phyloP scores from a whole-genome alignment of 2,888 invertebrate species.

The Phortica okadai region DNA sequence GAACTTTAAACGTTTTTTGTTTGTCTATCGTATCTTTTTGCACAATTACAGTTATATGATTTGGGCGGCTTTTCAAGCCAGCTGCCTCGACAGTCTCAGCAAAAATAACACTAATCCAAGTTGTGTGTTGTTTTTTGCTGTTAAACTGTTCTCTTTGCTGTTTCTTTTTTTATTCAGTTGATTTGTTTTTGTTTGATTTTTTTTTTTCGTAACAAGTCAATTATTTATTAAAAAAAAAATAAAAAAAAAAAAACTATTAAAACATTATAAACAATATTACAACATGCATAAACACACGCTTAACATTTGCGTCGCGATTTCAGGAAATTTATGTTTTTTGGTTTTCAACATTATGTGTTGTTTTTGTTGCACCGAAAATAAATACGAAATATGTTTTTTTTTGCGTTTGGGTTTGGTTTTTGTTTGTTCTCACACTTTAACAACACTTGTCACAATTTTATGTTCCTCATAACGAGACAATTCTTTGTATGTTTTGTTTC shows the following conservation, averaged over 20 bases:
- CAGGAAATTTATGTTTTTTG: conserved; percentile 63
- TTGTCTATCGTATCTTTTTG: conserved; percentile 32
- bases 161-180: neutral
- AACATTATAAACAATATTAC: conserved; percentile 8
- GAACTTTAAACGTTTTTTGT: conserved; percentile 24
- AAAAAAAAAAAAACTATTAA: conserved; percentile 41
- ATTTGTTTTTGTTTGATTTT: conserved; percentile 38
- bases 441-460: too few relatives aligned
- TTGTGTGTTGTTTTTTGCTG: conserved; percentile 62
- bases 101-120: conserved; percentile 73
- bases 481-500: too few relatives aligned
- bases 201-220: conserved; percentile 18
- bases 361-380: neutral
- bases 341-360: conserved; percentile 52
- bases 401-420: conserved; percentile 23
- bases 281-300: conserved; percentile 4
- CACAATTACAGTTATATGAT: conserved; percentile 16
- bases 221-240: conserved; percentile 17
- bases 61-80: neutral
- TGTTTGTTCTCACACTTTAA: neutral
- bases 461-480: too few relatives aligned
- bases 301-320: conserved; percentile 34
- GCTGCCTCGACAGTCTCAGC: conserved; percentile 41
- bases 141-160: conserved; percentile 36
- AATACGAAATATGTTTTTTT: conserved; percentile 8